Percentiles rank a stretch among this genome's conserved stretches.
Evolutionary conservation across 2,888 invertebrate species (phyloP).

Genomic region (Argyra leucocephala): DNA sequence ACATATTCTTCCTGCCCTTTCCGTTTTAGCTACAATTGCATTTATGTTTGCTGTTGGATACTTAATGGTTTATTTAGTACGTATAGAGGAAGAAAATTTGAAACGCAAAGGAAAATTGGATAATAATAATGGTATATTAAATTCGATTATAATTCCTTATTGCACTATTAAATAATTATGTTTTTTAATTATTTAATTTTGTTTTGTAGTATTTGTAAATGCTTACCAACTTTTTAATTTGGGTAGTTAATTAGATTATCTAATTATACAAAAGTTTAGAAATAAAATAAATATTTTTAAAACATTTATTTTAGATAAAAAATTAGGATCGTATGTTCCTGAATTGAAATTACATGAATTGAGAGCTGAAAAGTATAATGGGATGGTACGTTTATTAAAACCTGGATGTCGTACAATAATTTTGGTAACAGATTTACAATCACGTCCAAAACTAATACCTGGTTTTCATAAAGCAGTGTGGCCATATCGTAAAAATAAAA

Average conservation of each 20-base stretch:
- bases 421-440: conserved; percentile 79
- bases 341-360: conserved; percentile 83
- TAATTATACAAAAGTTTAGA: conserved; percentile 11
- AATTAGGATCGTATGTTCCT: conserved; percentile 36
- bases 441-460: conserved; percentile 74
- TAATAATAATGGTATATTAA: conserved; percentile 21
- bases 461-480: conserved; percentile 89
- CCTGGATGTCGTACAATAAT: conserved; percentile 93
- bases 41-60: conserved; percentile 73
- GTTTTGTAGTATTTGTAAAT: not conserved
- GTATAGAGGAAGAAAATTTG: conserved; percentile 40
- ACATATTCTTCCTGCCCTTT: conserved; percentile 68
- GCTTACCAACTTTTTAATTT: not conserved
- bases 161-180: not conserved
- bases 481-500: conserved; percentile 95
- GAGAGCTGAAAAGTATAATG: conserved; percentile 89
- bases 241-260: not conserved
- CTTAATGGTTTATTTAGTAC: conserved; percentile 73
- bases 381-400: conserved; percentile 80
- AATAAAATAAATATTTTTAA: conserved; percentile 10
- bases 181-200: not conserved
- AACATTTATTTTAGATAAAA: conserved; percentile 24
- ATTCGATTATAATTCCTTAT: no score
- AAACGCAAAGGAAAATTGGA: conserved; percentile 36
- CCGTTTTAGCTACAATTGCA: conserved; percentile 65